phyloP scores from a whole-genome alignment of 2,113 vertebrate genomes.

The Stigmatopora argus region DNA sequence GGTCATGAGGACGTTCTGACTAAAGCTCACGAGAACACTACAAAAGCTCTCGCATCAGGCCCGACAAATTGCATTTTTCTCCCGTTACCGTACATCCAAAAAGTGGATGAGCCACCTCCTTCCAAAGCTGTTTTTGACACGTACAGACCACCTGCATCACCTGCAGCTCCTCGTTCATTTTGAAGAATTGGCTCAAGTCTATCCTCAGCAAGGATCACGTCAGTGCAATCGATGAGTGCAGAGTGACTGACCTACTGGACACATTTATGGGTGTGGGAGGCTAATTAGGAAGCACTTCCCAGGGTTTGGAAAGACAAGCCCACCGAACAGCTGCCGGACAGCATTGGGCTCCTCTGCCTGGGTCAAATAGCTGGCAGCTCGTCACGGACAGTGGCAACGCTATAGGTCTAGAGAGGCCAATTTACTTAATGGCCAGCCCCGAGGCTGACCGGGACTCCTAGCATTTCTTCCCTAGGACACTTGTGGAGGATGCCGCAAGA shows the following conservation, averaged over 20 bases:
- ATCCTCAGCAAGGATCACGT: slow-evolving; percentile 53
- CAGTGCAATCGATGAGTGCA: slow-evolving; percentile 65
- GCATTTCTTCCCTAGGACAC: slow-evolving; percentile 57
- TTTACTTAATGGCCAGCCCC: slow-evolving; percentile 70
- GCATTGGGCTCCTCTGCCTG: slow-evolving; percentile 64
- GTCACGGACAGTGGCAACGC: slow-evolving; percentile 66
- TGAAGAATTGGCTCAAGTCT: slow-evolving; percentile 58
- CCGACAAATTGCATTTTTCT: slow-evolving; percentile 7
- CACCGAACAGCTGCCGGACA: slow-evolving; percentile 74
- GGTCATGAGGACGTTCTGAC: slow-evolving; percentile 54
- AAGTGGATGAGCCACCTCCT: slow-evolving; percentile 17
- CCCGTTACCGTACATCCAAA: background rate
- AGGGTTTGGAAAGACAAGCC: slow-evolving; percentile 65
- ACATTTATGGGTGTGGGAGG: slow-evolving; percentile 78
- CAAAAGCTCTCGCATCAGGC: slow-evolving; percentile 18
- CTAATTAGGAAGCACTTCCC: slow-evolving; percentile 75
- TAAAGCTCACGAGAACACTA: slow-evolving; percentile 51
- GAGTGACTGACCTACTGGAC: slow-evolving; percentile 66
- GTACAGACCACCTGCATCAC: slow-evolving; percentile 43
- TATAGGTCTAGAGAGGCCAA: slow-evolving; percentile 67
- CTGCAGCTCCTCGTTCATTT: slow-evolving; percentile 42
- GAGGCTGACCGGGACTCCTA: slow-evolving; percentile 51
- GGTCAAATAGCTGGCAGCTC: slow-evolving; percentile 72
- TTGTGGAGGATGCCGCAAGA: slow-evolving; percentile 59
- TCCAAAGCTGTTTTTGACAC: slow-evolving; percentile 43